Base-by-base conservation (phyloP, 2,888 invertebrate species). In the Abscondita cerata region DNA sequence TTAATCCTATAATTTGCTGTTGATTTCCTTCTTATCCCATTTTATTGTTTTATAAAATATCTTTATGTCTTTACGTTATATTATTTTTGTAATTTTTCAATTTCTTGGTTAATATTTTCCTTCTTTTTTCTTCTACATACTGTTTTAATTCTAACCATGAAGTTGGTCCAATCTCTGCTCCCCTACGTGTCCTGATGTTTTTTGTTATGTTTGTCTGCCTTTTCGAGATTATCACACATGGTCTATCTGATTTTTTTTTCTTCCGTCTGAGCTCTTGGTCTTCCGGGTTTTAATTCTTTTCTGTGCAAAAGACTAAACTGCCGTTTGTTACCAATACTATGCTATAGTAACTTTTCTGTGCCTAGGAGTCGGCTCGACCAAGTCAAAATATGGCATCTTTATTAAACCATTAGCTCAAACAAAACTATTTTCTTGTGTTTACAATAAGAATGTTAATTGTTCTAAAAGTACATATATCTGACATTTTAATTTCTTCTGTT, bases 151-250 rank as follows among this genome's bases (percentile, higher is more conserved):
- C 31, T 31, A 9, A 31, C 9, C 31, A 31, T 5, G 31, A 31
- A 31, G 31, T 31, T 9, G 31, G 9, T 31, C 31, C 31, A 6
- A 31, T 31, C 31, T 31, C 31, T 33, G 31, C 48, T 31, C 25
- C 48, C 15, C 48, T 48, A 9, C 12, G 31, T 3, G 48, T 1
- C 12, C 12, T 9, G 1, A 48, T 9, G 12, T 48, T 2, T 25
- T 48, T 25, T 20, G 31, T 33, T 4, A 31, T 33, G 12, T 25
- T 48, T 5, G 25, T 31, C 13, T 31, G 25, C 12, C n/a, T 20
- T 48, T 48, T 31, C 13, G 33, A 48, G 25, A 48, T 13, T 48
- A 48, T n/a, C n/a, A 2, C 20, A 48, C 48, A 1, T 48, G 48
- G 33, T 48, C 48, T 25, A 20, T n/a, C 31, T 25, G 25, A 20